A percentile compares a stretch with the other conserved stretches of the same genome.
Evolutionary conservation across 2,888 invertebrate genomes (phyloP).

Genomic region (Anorthoa munda): DNA sequence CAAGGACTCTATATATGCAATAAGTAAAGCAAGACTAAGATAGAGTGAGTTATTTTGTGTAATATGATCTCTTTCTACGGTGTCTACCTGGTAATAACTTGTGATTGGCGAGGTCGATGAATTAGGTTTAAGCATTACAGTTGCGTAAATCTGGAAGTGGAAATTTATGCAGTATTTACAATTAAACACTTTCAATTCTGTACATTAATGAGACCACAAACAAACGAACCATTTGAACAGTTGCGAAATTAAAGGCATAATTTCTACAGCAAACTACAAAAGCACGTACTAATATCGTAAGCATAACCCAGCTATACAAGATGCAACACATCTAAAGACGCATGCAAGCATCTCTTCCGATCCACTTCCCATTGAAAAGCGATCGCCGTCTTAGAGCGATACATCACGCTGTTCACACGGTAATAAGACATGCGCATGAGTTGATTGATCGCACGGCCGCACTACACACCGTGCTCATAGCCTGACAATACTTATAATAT

Average conservation of each 20-base stretch:
- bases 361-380: constrained; percentile 28
- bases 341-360: constrained; percentile 13
- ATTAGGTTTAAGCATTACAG: background rate
- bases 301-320: background rate
- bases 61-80: background rate
- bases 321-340: constrained; percentile 7
- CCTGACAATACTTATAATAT: background rate
- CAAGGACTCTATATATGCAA: background rate
- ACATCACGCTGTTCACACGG: constrained; percentile 49
- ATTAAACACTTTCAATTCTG: background rate
- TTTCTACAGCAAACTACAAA: background rate
- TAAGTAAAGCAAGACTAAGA: background rate
- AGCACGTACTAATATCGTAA: background rate
- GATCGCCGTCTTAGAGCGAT: constrained; percentile 14
- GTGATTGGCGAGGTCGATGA: background rate
- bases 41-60: background rate
- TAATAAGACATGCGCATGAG: constrained; percentile 51
- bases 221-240: background rate
- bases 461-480: constrained; percentile 33
- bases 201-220: background rate
- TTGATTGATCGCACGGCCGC: constrained; percentile 30
- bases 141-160: too few relatives aligned
- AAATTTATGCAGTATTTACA: background rate
- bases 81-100: too few relatives aligned
- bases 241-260: background rate